Conservation (phyloP, 2,797 vertebrate genomes). For the Melanotaenia maccullochi region DNA sequence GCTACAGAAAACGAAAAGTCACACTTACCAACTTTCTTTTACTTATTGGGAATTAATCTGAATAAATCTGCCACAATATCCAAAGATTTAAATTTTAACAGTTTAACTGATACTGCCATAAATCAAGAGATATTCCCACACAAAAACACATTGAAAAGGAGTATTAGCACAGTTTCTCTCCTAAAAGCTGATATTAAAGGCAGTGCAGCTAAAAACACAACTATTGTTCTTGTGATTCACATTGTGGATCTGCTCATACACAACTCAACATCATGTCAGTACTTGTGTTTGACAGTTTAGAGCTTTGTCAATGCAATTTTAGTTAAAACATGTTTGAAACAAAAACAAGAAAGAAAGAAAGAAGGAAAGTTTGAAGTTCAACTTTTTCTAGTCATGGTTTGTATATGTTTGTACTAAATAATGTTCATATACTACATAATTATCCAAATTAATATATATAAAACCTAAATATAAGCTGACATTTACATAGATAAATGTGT, state of each 20-base stretch:
- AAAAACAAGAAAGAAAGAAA: neutral
- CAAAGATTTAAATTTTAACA: neutral
- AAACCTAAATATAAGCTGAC: too few relatives aligned
- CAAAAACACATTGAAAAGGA: neutral
- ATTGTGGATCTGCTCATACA: too few relatives aligned
- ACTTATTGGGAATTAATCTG: neutral
- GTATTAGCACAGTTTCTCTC: neutral
- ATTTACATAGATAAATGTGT: too few relatives aligned
- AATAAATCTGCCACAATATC: conserved; percentile 4
- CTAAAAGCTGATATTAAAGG: too few relatives aligned
- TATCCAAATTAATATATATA: too few relatives aligned
- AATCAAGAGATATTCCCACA: conserved; percentile 16
- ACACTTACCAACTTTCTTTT: conserved; percentile 12
- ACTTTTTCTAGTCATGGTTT: too few relatives aligned
- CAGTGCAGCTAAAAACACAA: too few relatives aligned
- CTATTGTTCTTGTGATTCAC: too few relatives aligned
- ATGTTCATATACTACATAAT: too few relatives aligned
- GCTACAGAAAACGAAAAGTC: conserved; percentile 11
- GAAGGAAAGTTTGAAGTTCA: too few relatives aligned
- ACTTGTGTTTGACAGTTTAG: neutral
- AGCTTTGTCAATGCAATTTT: neutral
- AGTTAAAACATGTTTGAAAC: neutral
- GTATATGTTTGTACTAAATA: too few relatives aligned
- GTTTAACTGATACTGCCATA: conserved; percentile 22
- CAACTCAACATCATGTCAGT: neutral